A percentile compares a stretch with the other conserved stretches of the same genome.
These are phyloP conservation scores for Phengaris alcon DNA, from an alignment of 2,888 invertebrate genomes.

Conservation along the genomic window DNA sequence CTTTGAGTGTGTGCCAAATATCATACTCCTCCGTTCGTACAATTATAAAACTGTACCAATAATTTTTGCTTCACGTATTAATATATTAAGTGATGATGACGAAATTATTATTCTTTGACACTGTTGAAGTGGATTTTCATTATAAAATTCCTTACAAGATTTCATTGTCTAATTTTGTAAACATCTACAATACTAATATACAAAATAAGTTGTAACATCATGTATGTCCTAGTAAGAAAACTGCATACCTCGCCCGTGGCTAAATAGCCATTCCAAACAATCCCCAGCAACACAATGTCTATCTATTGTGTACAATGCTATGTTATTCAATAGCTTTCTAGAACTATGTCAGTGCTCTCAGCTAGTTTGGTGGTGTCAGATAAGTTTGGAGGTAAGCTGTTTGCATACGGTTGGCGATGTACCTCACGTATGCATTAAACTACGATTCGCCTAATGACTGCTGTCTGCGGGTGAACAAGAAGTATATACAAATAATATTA, in stretches of 20 bases:
- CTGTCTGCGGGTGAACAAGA: not conserved
- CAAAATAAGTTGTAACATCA: too few relatives aligned
- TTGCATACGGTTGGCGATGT: not conserved
- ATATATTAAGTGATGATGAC: too few relatives aligned
- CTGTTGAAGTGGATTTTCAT: too few relatives aligned
- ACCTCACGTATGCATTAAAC: not conserved
- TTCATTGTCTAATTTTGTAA: too few relatives aligned
- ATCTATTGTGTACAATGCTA: constrained; percentile 9
- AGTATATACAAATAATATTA: too few relatives aligned
- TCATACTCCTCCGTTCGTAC: too few relatives aligned
- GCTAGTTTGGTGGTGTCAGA: not conserved
- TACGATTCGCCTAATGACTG: not conserved
- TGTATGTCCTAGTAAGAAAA: not conserved
- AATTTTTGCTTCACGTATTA: too few relatives aligned
- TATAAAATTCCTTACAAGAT: too few relatives aligned
- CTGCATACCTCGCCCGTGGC: not conserved
- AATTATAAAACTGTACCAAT: too few relatives aligned
- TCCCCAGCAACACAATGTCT: not conserved
- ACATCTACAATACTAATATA: too few relatives aligned
- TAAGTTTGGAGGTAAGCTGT: constrained; percentile 20
- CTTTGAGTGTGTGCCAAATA: too few relatives aligned
- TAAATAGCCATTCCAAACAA: constrained; percentile 11
- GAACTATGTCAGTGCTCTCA: constrained; percentile 14
- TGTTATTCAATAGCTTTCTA: constrained; percentile 13
- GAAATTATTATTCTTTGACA: too few relatives aligned